Evolutionary conservation across 2,113 vertebrate species (phyloP).

Genomic region (Xiphophorus hellerii): DNA sequence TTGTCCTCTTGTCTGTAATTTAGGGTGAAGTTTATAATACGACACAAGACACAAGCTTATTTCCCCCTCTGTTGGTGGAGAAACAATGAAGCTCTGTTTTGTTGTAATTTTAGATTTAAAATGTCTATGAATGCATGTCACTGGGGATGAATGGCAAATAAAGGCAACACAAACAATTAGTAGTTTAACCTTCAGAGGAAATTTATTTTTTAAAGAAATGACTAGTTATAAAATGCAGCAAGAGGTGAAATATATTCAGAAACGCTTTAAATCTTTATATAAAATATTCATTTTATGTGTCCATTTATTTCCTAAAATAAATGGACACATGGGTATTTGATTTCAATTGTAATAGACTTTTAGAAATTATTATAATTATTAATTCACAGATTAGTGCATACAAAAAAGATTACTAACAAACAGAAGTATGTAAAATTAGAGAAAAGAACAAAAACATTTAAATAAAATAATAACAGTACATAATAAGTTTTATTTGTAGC

Average conservation of each 20-base stretch:
- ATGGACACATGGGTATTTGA: no score
- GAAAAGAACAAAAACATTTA: no score
- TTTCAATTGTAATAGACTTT: no score
- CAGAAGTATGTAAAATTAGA: no score
- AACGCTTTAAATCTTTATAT: background rate
- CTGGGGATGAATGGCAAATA: background rate
- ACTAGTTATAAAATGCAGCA: background rate
- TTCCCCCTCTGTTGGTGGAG: background rate
- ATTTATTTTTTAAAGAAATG: background rate
- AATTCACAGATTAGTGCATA: no score
- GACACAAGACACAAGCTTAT: background rate
- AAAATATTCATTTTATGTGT: no score
- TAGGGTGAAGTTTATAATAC: slow-evolving; percentile 3
- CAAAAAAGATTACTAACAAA: no score
- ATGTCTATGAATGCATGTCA: background rate
- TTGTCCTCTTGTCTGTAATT: background rate
- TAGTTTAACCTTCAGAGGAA: background rate
- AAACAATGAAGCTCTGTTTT: slow-evolving; percentile 13
- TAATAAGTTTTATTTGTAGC: no score
- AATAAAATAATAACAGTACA: no score
- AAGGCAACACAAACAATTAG: background rate
- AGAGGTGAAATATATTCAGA: background rate
- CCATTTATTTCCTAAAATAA: no score
- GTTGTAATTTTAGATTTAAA: background rate
- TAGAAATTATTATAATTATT: no score